Evolutionary conservation across 2,113 vertebrate species (phyloP), one percentile per base, ranked within the genome.

Genomic region (Rhabdornis inornatus): DNA sequence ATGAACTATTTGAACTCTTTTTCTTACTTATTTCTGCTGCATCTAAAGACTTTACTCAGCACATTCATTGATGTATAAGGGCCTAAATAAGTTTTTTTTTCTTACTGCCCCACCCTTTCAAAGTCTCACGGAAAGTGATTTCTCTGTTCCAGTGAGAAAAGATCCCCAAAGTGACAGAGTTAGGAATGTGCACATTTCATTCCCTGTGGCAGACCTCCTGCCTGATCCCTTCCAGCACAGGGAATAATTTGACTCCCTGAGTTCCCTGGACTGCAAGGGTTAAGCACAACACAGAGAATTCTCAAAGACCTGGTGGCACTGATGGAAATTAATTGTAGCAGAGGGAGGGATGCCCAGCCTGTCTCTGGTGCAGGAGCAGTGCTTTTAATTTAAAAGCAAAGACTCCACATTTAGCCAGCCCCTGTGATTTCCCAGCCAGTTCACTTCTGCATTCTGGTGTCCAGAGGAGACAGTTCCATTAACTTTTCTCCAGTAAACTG

Each of bases 391-490:
- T 56, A 64, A 45, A 37, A 75, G 33, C 25, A 37, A 31, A 45
- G n/a, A 5, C 25, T 5, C 6, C 17, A 5, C 8, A 2, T 22
- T 39, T 2, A 80, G 52, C 49, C 47, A 10, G 11, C 15, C 16
- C 15, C 56, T 13, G 59, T 1, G 7, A 22, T 13, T 76, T 52
- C 72, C 81, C 87, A 74, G 69, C 40, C 57, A 18, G 12, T 21
- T 60, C 74, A 17, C 13, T 71, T 45, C 30, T 83, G 39, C 57
- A 11, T 33, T 14, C 14, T 5, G 8, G 33, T 87, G 57, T 74
- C 88, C 75, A 81, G 57, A 52, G 76, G 49, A 89, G 76, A 72
- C 69, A 92, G 37, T 89, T 88, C 27, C 81, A 91, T 96, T 94
- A 96, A 66, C 57, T 68, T 57, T 33, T 70, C 86, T 81, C 83